Evolutionary conservation across 2,888 invertebrate genomes (phyloP).

Genomic region (Cheilosia variabilis): DNA sequence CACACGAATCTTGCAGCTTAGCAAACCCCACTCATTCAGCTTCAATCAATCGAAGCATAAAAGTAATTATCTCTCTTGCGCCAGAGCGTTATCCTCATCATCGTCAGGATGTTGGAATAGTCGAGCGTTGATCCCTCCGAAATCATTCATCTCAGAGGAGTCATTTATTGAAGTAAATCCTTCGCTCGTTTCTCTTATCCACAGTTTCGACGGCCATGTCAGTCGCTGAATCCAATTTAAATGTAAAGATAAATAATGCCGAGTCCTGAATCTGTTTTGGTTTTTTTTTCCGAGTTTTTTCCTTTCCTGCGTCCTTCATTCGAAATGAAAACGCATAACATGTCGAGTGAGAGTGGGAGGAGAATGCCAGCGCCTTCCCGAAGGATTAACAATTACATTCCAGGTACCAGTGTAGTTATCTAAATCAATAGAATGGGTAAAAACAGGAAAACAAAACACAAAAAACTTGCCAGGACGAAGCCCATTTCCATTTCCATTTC

Average conservation of each 20-base stretch:
- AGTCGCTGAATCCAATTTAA: slow-evolving; percentile 62
- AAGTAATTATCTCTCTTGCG: slow-evolving; percentile 71
- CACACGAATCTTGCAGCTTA: slow-evolving; percentile 60
- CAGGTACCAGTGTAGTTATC: slow-evolving; percentile 48
- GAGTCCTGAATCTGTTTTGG: slow-evolving; percentile 12
- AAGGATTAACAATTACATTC: slow-evolving; percentile 50
- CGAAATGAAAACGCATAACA: slow-evolving; percentile 64
- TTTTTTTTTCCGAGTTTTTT: not conserved
- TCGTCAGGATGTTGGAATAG: slow-evolving; percentile 1
- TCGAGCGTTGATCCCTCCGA: slow-evolving; percentile 34
- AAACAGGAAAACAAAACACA: slow-evolving; percentile 18
- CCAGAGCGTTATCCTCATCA: slow-evolving; percentile 30
- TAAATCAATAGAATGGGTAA: slow-evolving; percentile 5
- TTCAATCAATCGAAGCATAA: slow-evolving; percentile 73
- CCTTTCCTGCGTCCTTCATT: slow-evolving; percentile 5
- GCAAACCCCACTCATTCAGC: slow-evolving; percentile 65
- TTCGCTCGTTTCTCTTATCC: slow-evolving; percentile 10
- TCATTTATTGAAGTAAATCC: slow-evolving; percentile 57
- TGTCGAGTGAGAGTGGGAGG: slow-evolving; percentile 37
- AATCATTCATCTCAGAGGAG: slow-evolving; percentile 65
- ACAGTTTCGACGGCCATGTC: slow-evolving; percentile 36
- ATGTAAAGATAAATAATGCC: slow-evolving; percentile 58
- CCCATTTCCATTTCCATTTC: slow-evolving; percentile 68
- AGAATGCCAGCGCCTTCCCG: slow-evolving; percentile 3
- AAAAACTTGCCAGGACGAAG: slow-evolving; percentile 37